phyloP scores from a whole-genome alignment of 2,113 vertebrate species.

The Pygathrix nemaeus region DNA sequence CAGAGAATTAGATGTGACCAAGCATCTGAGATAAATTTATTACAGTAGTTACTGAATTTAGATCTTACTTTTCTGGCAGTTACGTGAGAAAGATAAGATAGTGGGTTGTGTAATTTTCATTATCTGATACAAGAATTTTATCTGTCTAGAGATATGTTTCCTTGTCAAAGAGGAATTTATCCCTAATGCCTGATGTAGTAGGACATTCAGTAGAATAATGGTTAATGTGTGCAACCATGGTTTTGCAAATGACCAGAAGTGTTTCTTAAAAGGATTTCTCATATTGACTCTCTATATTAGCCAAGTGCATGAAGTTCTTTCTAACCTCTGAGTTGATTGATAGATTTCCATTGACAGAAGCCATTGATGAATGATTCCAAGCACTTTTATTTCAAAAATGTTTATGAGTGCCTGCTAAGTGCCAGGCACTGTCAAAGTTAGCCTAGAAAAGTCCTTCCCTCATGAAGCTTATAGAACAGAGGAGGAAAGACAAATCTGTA shows the following conservation, averaged over 20 bases:
- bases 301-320: conserved; percentile 42
- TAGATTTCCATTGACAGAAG: conserved; percentile 48
- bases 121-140: conserved; percentile 9
- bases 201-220: background rate
- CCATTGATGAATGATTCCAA: conserved; percentile 1
- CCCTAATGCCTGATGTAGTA: background rate
- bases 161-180: conserved; percentile 5
- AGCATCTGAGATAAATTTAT: conserved; percentile 43
- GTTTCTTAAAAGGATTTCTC: conserved; percentile 35
- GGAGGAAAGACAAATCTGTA: background rate
- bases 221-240: conserved; percentile 6
- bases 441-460: background rate
- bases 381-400: conserved; percentile 39
- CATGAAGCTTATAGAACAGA: conserved; percentile 23
- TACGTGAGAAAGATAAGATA: conserved; percentile 25
- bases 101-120: conserved; percentile 28
- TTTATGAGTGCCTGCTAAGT: conserved; percentile 33
- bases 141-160: conserved; percentile 6
- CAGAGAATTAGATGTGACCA: background rate
- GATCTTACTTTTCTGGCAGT: conserved; percentile 53
- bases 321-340: background rate
- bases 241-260: conserved; percentile 56
- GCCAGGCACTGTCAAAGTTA: background rate
- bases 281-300: background rate
- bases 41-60: conserved; percentile 29